Percentiles rank a stretch among this genome's conserved stretches.
These are phyloP conservation scores for Pluvianellus socialis DNA, from an alignment of 2,113 vertebrate species.

Conservation along the genomic window DNA sequence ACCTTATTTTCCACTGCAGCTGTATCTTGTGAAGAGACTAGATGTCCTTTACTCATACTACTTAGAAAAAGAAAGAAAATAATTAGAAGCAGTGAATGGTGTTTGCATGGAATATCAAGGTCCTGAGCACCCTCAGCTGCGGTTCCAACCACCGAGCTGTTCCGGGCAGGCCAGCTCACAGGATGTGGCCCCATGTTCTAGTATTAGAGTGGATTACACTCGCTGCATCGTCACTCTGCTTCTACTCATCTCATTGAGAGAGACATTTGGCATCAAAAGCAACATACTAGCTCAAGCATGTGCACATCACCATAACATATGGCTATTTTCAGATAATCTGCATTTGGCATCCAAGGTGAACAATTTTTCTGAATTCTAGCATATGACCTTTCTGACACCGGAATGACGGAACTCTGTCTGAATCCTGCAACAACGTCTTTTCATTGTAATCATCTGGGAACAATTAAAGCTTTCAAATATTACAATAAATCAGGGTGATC, in stretches of 20 bases:
- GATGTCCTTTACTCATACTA: background rate
- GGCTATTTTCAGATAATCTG: constrained; percentile 41
- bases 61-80: background rate
- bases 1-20: background rate
- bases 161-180: background rate
- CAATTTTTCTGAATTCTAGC: background rate
- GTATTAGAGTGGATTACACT: constrained; percentile 7
- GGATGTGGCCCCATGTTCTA: fast-evolving
- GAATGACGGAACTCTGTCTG: background rate
- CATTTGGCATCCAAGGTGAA: background rate
- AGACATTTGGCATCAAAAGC: constrained; percentile 12
- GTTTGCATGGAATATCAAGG: background rate
- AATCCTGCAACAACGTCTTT: background rate
- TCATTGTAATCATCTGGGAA: background rate
- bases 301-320: constrained; percentile 44
- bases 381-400: background rate
- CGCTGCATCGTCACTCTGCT: background rate
- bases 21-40: background rate
- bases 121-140: background rate
- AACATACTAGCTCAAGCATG: constrained; percentile 21
- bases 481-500: background rate
- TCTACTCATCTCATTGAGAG: constrained; percentile 1
- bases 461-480: background rate
- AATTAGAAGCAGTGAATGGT: background rate
- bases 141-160: too few species aligned